phyloP scores from a whole-genome alignment of 2,797 vertebrate species.

The Phataginus tetradactyla region DNA sequence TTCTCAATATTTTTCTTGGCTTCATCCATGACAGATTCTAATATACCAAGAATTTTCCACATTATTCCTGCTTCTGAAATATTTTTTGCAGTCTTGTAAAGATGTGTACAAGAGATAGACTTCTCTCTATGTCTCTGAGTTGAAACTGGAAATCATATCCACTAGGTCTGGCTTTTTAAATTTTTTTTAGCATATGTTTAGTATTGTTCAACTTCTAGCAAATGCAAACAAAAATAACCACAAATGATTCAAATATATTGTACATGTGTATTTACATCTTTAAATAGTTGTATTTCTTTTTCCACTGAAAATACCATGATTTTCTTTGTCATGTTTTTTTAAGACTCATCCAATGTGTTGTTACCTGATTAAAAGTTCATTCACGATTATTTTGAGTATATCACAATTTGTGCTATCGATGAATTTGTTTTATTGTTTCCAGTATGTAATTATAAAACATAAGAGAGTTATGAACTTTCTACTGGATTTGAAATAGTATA shows the following conservation, averaged over 20 bases:
- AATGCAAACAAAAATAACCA: not conserved
- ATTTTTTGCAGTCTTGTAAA: not conserved
- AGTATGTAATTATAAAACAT: not conserved
- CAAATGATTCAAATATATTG: not conserved
- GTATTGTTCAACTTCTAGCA: not conserved
- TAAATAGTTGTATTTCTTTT: constrained; percentile 14
- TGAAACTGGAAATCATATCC: not conserved
- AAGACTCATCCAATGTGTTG: not conserved
- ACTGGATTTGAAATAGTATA: not conserved
- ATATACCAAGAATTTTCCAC: not conserved
- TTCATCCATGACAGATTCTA: not conserved
- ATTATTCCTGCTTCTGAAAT: not conserved
- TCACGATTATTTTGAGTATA: not conserved
- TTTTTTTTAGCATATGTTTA: not conserved
- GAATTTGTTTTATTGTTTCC: not conserved
- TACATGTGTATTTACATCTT: not conserved
- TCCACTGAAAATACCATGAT: not conserved
- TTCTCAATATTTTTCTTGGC: not conserved
- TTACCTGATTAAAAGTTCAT: not conserved
- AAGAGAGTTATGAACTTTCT: not conserved
- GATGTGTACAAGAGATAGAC: not conserved
- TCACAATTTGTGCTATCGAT: not conserved
- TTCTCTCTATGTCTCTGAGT: not conserved
- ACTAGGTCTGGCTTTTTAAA: not conserved
- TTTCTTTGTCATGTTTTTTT: not conserved